Evolutionary conservation across 2,797 vertebrate species (phyloP), one percentile per base, ranked within the genome.

Genomic region (Diplodus puntazzo): DNA sequence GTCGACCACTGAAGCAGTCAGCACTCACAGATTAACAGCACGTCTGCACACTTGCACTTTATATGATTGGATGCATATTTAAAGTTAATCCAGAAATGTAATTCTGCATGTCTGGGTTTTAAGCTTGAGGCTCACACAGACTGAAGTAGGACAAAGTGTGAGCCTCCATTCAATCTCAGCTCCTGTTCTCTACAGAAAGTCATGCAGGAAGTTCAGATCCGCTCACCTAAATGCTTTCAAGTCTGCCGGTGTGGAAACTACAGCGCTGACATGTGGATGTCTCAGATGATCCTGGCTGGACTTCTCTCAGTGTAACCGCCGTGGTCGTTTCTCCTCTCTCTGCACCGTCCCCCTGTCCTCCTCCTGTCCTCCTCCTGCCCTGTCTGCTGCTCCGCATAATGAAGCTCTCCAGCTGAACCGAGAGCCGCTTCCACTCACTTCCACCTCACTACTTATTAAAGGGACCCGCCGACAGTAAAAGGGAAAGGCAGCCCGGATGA

Each of bases 371-470:
- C 39, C 12, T 45, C 45, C 45, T 46, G 45, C 16, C 55, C 73
- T 5, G 58, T 13, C 81, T 13, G 82, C 81, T 18, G 83, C 79
- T 80, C 65, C 60, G 84, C 49, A 17, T 27, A 46, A 17, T 11
- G 20, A 30, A 48, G 10, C 13, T 45, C 73, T 61, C 8, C 45
- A 23, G 77, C 85, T 78, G 63, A 54, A 42, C 75, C 2, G 65
- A 43, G 49, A 80, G 57, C 78, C 2, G 62, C 81, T 73, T 48
- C 52, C 2, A 12, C 34, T 59, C 70, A 12, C 70, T 69, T 66
- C 79, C 83, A 63, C 39, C 77, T 86, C 79, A 49, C 57, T 69
- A 11, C 39, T 39, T 13, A 79, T 89, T 84, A 89, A 86, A 92
- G 83, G 79, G 76, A 82, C 50, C 75, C 49, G 52, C 61, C 55